phyloP scores from a whole-genome alignment of 1,140 invertebrate genomes.

The Drosophila nigromelanica region DNA sequence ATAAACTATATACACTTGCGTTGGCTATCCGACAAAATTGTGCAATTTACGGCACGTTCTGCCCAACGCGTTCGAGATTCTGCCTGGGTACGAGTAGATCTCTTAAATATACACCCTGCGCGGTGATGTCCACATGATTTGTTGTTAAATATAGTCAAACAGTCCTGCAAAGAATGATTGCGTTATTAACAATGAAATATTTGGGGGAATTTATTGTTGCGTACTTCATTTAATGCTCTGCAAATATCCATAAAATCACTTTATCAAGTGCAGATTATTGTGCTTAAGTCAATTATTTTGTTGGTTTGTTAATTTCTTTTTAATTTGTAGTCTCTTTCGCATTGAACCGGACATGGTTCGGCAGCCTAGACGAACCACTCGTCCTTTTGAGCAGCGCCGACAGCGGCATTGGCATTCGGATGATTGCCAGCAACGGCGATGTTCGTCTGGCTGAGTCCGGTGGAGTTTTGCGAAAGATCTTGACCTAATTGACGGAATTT shows the following conservation, averaged over 20 bases:
- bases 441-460: constrained; percentile 73
- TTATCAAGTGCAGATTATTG: constrained; percentile 81
- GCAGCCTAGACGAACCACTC: constrained; percentile 88
- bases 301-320: constrained; percentile 41
- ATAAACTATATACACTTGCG: constrained; percentile 79
- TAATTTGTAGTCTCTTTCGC: constrained; percentile 45
- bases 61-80: constrained; percentile 79
- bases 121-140: constrained; percentile 83
- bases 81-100: constrained; percentile 82
- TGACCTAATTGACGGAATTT: constrained; percentile 84
- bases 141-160: constrained; percentile 80
- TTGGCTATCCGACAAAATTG: constrained; percentile 79
- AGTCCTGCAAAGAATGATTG: constrained; percentile 65
- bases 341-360: constrained; percentile 5
- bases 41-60: constrained; percentile 33
- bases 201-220: background rate
- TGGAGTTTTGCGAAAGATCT: constrained; percentile 81
- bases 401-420: constrained; percentile 81
- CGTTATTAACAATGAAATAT: background rate
- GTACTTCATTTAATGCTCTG: constrained; percentile 84
- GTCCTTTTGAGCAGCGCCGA: constrained; percentile 87
- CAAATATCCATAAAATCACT: constrained; percentile 83
- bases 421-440: constrained; percentile 72
- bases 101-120: constrained; percentile 83
- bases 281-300: constrained; percentile 72